Evolutionary conservation across 1,140 invertebrate genomes (phyloP).

Genomic region (Scaptomyza hsui): DNA sequence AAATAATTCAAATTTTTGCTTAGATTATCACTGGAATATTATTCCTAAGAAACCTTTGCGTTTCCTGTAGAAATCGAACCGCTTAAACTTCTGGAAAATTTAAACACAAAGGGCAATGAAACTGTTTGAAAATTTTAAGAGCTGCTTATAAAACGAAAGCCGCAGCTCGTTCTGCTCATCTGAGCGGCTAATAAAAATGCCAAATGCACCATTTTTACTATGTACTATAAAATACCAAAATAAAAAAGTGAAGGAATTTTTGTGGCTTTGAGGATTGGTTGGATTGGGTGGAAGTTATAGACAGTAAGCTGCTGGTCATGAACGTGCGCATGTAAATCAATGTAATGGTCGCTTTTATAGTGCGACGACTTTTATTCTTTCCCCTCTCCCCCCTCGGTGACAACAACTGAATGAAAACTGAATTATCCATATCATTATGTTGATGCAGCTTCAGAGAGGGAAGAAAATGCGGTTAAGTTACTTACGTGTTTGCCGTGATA

Average conservation of each 20-base stretch:
- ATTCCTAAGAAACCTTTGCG: not conserved
- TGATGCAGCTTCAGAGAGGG: constrained; percentile 25
- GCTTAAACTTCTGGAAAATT: constrained; percentile 7
- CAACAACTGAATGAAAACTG: constrained; percentile 54
- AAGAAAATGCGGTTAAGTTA: constrained; percentile 5
- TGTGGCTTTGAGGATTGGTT: constrained; percentile 4
- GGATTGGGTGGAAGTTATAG: constrained; percentile 22
- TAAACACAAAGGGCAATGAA: constrained; percentile 38
- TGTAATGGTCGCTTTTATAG: constrained; percentile 59
- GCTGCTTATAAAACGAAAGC: constrained; percentile 48
- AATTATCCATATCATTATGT: constrained; percentile 51
- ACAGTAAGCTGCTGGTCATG: constrained; percentile 44
- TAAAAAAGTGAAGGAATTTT: not conserved
- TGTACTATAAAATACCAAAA: constrained; percentile 48
- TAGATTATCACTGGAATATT: too few relatives aligned
- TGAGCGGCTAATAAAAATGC: constrained; percentile 58
- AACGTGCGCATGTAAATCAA: constrained; percentile 62
- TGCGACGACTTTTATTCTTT: constrained; percentile 22
- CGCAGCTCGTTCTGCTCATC: constrained; percentile 49
- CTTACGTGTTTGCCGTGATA: constrained; percentile 59
- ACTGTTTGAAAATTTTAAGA: constrained; percentile 43
- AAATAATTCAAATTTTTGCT: too few relatives aligned
- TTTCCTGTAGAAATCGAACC: constrained; percentile 1
- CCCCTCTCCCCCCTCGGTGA: constrained; percentile 10
- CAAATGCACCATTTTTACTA: constrained; percentile 54